These are phyloP conservation scores for Drosophila phalerata DNA, from an alignment of 2,888 invertebrate species.

Conservation along the genomic window DNA sequence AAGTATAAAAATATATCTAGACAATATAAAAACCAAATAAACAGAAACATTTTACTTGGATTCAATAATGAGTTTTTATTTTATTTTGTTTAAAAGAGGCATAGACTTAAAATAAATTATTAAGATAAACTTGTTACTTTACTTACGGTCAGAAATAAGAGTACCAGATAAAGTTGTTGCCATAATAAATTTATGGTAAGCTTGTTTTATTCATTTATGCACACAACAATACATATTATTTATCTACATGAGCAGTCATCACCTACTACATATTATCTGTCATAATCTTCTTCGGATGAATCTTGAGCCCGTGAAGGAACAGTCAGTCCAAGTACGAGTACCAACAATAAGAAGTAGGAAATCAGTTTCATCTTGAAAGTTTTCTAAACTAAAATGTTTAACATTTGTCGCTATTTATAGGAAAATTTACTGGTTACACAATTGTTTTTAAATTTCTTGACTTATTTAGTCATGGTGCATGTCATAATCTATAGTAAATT, in stretches of 20 bases:
- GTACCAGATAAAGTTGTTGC: no score
- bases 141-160: no score
- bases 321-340: not conserved
- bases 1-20: constrained; percentile 59
- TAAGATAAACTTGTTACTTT: no score
- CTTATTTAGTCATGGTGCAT: not conserved
- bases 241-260: no score
- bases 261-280: no score
- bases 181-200: no score
- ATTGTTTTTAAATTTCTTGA: not conserved
- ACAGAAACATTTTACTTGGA: constrained; percentile 60
- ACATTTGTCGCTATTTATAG: not conserved
- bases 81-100: not conserved
- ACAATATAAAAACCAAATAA: constrained; percentile 70
- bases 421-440: not conserved
- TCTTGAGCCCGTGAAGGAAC: not conserved
- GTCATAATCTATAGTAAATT: not conserved
- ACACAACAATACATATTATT: no score
- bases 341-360: not conserved
- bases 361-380: not conserved
- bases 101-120: no score
- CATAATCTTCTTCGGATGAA: no score
- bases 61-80: not conserved
- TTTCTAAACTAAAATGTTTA: not conserved
- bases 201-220: no score